Percentiles rank a stretch among this genome's conserved stretches.
Evolutionary conservation across 2,888 invertebrate species (phyloP).

Genomic region (Drosophila rubida): DNA sequence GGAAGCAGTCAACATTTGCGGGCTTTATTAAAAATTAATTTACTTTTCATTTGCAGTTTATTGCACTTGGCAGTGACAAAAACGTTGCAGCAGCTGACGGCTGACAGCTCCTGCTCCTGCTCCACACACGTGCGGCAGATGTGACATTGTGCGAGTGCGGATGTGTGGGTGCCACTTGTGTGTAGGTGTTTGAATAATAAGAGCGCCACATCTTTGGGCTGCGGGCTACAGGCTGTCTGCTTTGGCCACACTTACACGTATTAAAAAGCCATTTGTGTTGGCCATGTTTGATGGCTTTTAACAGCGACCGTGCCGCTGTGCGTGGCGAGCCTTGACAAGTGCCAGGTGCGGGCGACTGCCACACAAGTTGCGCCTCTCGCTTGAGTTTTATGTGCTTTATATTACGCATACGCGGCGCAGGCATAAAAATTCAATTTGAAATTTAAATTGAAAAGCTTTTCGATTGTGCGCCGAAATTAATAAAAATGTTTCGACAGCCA

Average conservation of each 20-base stretch:
- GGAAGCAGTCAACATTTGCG: constrained; percentile 51
- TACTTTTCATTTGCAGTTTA: constrained; percentile 80
- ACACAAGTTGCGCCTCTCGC: background rate
- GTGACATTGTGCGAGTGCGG: constrained; percentile 7
- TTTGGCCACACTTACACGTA: constrained; percentile 69
- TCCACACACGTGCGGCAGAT: constrained; percentile 14
- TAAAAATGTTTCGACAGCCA: constrained; percentile 5
- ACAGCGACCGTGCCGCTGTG: constrained; percentile 47
- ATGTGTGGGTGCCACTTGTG: constrained; percentile 32
- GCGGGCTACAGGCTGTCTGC: no score
- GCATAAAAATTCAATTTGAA: constrained; percentile 69
- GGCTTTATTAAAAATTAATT: constrained; percentile 79
- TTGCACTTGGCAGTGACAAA: constrained; percentile 71
- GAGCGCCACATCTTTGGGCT: constrained; percentile 30
- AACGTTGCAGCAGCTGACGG: constrained; percentile 54
- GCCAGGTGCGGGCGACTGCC: no score
- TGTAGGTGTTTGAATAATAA: constrained; percentile 64
- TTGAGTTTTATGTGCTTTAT: constrained; percentile 57
- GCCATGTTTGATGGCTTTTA: constrained; percentile 73
- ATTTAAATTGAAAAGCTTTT: constrained; percentile 67
- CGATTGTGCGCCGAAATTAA: constrained; percentile 38
- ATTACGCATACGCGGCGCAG: constrained; percentile 60
- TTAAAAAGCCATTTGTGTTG: constrained; percentile 73
- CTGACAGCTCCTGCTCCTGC: constrained; percentile 16
- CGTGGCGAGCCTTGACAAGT: constrained; percentile 39